These are phyloP conservation scores for Collichthys lucidus DNA, from an alignment of 2,113 vertebrate species.

Conservation along the genomic window DNA sequence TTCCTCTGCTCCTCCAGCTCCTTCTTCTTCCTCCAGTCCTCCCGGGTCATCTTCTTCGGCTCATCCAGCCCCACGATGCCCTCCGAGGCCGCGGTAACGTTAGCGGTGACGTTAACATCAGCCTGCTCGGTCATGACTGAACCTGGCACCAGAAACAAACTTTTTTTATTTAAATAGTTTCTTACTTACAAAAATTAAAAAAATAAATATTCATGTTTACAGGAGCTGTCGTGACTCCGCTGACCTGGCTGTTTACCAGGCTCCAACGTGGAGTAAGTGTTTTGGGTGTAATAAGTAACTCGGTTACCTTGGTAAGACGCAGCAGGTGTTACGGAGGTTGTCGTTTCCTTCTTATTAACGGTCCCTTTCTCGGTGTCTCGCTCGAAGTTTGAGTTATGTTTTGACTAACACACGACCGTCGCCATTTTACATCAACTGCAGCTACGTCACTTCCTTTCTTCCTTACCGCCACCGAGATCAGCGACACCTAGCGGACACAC, in stretches of 20 bases:
- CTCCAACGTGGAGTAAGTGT: accelerated
- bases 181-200: too few relatives aligned
- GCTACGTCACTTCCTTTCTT: constrained; percentile 53
- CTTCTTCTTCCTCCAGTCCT: constrained; percentile 99
- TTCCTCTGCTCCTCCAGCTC: constrained; percentile 98
- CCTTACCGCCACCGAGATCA: background rate
- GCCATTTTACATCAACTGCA: constrained; percentile 60
- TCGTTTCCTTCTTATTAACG: background rate
- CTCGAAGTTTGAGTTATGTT: constrained; percentile 27
- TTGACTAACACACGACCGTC: constrained; percentile 10
- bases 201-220: too few relatives aligned
- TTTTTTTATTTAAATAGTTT: too few relatives aligned
- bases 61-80: constrained; percentile 92
- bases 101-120: constrained; percentile 6
- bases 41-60: constrained; percentile 97
- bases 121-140: constrained; percentile 71
- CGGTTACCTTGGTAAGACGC: constrained; percentile 28
- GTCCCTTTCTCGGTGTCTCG: accelerated
- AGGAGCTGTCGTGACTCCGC: background rate
- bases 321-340: background rate
- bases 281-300: background rate
- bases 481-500: too few relatives aligned
- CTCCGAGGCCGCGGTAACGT: constrained; percentile 62
- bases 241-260: background rate
- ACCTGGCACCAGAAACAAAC: constrained; percentile 6